These are phyloP conservation scores for Pavo muticus DNA, from an alignment of 2,113 vertebrate genomes.

Conservation along the genomic window DNA sequence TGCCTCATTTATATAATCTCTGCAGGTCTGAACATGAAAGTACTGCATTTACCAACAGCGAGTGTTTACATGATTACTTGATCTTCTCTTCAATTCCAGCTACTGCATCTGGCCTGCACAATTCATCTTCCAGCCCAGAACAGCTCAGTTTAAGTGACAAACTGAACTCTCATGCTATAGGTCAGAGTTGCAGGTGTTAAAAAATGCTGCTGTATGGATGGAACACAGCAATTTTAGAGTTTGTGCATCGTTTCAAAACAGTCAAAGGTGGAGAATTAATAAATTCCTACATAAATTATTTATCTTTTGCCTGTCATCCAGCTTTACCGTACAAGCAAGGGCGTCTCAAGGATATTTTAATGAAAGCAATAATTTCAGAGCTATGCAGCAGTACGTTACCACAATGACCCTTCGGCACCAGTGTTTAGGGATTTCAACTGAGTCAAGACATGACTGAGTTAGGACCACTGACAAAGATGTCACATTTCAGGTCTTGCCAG, in stretches of 20 bases:
- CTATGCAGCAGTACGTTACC: not conserved
- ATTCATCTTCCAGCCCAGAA: not conserved
- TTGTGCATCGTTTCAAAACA: not conserved
- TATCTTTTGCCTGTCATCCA: not conserved
- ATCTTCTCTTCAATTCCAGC: constrained; percentile 1
- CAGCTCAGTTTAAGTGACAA: constrained; percentile 7
- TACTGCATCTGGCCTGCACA: not conserved
- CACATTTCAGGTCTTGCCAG: not conserved
- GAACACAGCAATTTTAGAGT: constrained; percentile 12
- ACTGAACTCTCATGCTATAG: not conserved
- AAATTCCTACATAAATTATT: not conserved
- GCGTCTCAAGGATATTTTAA: constrained; percentile 4
- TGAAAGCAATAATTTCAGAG: not conserved
- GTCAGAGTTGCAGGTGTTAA: constrained; percentile 9
- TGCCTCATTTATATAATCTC: not conserved
- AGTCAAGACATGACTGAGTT: not conserved
- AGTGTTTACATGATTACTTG: not conserved
- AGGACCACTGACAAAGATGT: not conserved
- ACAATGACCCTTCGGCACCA: not conserved
- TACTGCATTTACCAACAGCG: constrained; percentile 7
- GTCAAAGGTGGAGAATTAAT: not conserved
- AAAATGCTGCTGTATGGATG: not conserved
- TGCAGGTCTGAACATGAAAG: constrained; percentile 12
- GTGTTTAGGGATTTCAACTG: not conserved
- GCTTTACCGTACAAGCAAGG: not conserved